Conservation (phyloP, 2,797 vertebrate species). For the Girardinus metallicus region DNA sequence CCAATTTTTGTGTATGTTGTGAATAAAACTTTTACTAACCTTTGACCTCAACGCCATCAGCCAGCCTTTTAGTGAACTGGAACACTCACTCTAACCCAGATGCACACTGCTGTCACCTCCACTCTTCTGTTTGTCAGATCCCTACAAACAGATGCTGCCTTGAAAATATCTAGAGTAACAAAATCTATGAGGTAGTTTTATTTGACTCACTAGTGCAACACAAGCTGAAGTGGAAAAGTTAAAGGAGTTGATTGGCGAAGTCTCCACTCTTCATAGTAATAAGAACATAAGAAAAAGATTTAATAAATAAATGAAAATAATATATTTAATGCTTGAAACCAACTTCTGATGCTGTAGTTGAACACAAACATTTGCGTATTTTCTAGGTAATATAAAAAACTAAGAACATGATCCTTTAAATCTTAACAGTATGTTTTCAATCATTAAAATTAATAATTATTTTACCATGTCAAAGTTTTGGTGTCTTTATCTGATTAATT, state of each 20-base stretch:
- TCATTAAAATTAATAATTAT: background rate
- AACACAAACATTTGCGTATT: background rate
- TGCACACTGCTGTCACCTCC: background rate
- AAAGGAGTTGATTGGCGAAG: background rate
- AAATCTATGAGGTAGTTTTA: background rate
- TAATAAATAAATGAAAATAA: background rate
- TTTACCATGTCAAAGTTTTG: background rate
- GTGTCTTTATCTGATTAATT: background rate
- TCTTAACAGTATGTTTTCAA: background rate
- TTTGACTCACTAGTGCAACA: background rate
- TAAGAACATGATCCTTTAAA: background rate
- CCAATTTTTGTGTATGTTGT: background rate
- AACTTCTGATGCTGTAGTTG: background rate
- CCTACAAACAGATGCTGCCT: background rate
- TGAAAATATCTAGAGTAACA: background rate
- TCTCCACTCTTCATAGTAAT: background rate
- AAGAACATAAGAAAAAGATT: background rate
- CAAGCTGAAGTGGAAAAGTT: background rate
- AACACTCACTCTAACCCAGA: background rate
- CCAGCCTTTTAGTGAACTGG: background rate
- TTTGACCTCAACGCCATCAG: background rate
- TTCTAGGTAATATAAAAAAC: background rate
- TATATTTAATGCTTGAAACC: background rate
- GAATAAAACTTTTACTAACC: background rate
- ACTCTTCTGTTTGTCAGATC: background rate